phyloP scores from a whole-genome alignment of 2,888 invertebrate genomes.

The Kuschelorhynchus macadamiae region DNA sequence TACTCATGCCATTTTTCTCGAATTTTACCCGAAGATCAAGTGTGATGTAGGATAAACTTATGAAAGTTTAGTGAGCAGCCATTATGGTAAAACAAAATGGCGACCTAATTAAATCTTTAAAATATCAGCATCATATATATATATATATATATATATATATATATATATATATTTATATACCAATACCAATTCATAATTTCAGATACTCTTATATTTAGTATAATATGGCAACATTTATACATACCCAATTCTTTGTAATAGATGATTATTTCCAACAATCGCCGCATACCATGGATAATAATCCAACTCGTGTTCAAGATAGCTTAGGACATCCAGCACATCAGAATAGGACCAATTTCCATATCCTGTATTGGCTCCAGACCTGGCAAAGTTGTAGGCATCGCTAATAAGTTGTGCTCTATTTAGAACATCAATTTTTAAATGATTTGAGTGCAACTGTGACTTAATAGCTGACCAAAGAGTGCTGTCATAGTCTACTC shows the following conservation, averaged over 20 bases:
- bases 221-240: no score
- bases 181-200: no score
- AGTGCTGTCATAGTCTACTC: constrained; percentile 38
- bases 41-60: no score
- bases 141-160: no score
- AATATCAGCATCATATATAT: no score
- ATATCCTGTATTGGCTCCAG: constrained; percentile 15
- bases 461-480: constrained; percentile 34
- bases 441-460: constrained; percentile 28
- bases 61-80: no score
- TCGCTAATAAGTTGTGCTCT: constrained; percentile 41
- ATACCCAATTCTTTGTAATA: constrained; percentile 33
- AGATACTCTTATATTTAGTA: no score
- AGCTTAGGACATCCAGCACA: constrained; percentile 24
- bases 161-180: no score
- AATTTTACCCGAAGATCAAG: no score
- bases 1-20: no score
- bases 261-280: constrained; percentile 36
- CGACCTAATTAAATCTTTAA: no score
- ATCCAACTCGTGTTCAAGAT: constrained; percentile 35
- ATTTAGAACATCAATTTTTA: constrained; percentile 35
- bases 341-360: constrained; percentile 22
- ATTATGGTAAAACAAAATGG: no score
- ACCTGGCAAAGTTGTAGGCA: constrained; percentile 39
- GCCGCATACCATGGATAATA: constrained; percentile 47